Conservation (phyloP, 2,797 vertebrate genomes). For the Streptopelia turtur region DNA sequence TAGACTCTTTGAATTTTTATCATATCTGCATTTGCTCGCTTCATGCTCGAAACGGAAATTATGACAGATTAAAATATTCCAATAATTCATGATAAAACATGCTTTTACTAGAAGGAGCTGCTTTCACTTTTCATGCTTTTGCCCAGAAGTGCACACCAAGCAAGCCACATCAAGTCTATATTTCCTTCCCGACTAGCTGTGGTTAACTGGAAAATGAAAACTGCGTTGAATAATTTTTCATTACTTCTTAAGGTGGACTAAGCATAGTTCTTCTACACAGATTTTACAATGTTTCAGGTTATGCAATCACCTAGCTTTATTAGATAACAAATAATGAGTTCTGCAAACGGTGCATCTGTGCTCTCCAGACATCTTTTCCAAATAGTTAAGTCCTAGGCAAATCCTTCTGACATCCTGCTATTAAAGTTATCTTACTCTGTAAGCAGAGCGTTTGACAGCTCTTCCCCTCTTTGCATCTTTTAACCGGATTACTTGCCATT, state of each 20-base stretch:
- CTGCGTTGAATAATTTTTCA: background rate
- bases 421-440: background rate
- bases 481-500: background rate
- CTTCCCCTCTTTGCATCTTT: background rate
- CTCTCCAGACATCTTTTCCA: background rate
- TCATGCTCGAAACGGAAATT: background rate
- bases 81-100: background rate
- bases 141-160: background rate
- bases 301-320: background rate
- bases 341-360: background rate
- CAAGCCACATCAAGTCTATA: background rate
- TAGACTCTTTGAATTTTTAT: background rate
- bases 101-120: background rate
- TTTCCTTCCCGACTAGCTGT: background rate
- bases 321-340: background rate
- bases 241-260: background rate
- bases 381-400: background rate
- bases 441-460: background rate
- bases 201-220: background rate
- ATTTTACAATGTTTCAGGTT: background rate
- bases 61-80: background rate
- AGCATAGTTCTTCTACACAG: fast-evolving
- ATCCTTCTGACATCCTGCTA: background rate
- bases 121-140: background rate
- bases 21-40: background rate